A percentile compares a stretch with the other conserved stretches of the same genome.
Evolutionary conservation across 2,888 invertebrate species (phyloP).

Genomic region (Dicycla oo): DNA sequence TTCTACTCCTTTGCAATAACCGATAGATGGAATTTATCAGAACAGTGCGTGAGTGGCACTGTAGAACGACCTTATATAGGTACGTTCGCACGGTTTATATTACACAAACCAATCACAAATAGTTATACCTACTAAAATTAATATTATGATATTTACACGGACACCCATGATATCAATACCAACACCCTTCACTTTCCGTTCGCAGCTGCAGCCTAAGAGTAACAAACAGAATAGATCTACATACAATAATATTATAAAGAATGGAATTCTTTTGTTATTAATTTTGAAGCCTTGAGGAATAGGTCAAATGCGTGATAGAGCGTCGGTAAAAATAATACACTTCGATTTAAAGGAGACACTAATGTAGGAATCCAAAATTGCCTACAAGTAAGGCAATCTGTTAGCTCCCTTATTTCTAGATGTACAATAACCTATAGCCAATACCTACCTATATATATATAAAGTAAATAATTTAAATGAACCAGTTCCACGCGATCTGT

Average conservation of each 20-base stretch:
- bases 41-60: background rate
- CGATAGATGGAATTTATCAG: no score
- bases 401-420: background rate
- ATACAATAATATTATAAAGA: background rate
- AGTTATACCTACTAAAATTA: background rate
- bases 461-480: background rate
- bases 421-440: no score
- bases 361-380: background rate
- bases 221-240: background rate
- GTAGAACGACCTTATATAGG: background rate
- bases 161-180: slow-evolving; percentile 20
- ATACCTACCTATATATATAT: background rate
- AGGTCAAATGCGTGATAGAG: slow-evolving; percentile 36
- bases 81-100: slow-evolving; percentile 13
- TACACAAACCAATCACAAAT: slow-evolving; percentile 26
- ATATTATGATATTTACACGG: background rate
- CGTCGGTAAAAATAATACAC: no score
- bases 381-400: background rate
- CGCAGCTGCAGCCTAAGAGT: slow-evolving; percentile 31
- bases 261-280: slow-evolving; percentile 33
- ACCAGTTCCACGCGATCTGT: slow-evolving; percentile 30
- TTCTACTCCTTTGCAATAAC: no score
- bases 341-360: background rate
- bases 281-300: slow-evolving; percentile 35
- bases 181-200: slow-evolving; percentile 45